phyloP scores from a whole-genome alignment of 2,888 invertebrate genomes.

The Bombyx huttoni region DNA sequence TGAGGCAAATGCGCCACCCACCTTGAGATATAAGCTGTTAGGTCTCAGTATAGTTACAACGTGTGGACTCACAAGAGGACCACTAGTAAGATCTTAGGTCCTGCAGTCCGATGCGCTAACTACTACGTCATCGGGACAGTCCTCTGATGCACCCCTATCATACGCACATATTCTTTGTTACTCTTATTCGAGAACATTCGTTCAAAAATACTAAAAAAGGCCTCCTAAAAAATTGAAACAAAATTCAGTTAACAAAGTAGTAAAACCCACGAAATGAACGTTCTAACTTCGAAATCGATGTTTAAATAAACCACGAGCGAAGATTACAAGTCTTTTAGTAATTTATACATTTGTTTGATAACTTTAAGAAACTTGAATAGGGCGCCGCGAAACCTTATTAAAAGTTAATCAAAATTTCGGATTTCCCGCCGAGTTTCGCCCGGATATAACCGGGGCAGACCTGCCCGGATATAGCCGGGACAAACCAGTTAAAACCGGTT shows the following conservation, averaged over 20 bases:
- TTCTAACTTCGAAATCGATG: not conserved
- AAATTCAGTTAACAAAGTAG: not conserved
- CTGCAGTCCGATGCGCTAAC: no score
- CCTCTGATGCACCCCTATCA: no score
- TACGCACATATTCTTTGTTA: no score
- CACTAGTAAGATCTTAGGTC: no score
- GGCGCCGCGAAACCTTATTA: constrained; percentile 25
- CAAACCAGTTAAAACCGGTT: not conserved
- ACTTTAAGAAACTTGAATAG: constrained; percentile 17
- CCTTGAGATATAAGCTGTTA: no score
- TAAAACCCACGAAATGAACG: not conserved
- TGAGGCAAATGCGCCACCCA: no score
- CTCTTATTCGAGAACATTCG: no score
- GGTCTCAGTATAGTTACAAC: no score
- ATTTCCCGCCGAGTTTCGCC: constrained; percentile 13
- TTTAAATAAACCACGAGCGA: constrained; percentile 2
- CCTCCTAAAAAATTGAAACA: not conserved
- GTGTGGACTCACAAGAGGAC: no score
- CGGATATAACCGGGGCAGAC: constrained; percentile 4
- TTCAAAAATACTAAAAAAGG: no score
- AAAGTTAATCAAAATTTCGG: constrained; percentile 33
- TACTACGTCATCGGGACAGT: no score
- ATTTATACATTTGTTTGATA: constrained; percentile 9
- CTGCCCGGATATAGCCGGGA: not conserved
- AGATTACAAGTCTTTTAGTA: constrained; percentile 10